Evolutionary conservation across 2,888 invertebrate species (phyloP), one percentile per base, ranked within the genome.

Genomic region (Abrostola triplasia): DNA sequence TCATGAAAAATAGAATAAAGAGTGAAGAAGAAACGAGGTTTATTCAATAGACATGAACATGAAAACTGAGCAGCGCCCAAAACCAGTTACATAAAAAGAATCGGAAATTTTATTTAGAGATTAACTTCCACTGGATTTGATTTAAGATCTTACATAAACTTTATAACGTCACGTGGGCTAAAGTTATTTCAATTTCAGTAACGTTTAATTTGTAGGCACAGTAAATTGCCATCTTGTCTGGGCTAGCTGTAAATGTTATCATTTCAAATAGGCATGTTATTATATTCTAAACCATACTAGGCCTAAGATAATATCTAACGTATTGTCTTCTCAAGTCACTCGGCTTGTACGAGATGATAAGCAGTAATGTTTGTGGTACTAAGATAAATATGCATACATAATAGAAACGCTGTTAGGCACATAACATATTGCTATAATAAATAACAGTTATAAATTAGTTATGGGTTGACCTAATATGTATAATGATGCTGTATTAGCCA

Each of bases 221-320:
- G 24, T 24, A 24, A 24, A 24, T 24, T 24, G 24, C 24, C 24
- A 24, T 24, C 24, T 24, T 24, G 24, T 40, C 40, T 40, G 36
- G 12, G 36, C 37, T 4, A 5, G 13, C 1, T 10, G 42, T 10
- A 13, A 42, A 51, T 60, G 41, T 73, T 56, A 56, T 56, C 24
- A 36, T 60, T 70, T 44, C 50, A 60, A 61, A 57, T 49, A 47
- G 37, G 35, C 12, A 50, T 68, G 61, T 68, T 68, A 56, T 73
- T 73, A 8, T 68, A 49, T n/a, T 40, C 40, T 11, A 8, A 40
- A 40, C 5, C 12, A n/a, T 42, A 57, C 37, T 36, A 36, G 6
- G 24, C n/a, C 56, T 47, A 42, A 53, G 48, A 68, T n/a, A 54
- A 53, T 54, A 38, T 36, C 10, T 55, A 51, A 24, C 9, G 51